Evolutionary conservation across 2,888 invertebrate species (phyloP).

Genomic region (Auanema sp.): DNA sequence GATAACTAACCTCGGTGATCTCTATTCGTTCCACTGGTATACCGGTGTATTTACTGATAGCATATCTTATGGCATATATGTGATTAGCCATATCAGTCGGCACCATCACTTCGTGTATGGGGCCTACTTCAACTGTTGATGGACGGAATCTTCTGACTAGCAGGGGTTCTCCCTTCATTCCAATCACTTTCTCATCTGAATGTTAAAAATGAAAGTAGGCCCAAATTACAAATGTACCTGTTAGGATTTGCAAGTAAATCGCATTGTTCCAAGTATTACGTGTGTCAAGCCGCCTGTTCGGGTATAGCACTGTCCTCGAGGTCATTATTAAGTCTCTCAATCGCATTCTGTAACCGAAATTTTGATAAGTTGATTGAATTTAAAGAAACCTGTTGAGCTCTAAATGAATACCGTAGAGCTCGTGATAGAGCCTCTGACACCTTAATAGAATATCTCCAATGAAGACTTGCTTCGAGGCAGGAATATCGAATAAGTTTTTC

Average conservation of each 20-base stretch:
- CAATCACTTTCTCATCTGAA: conserved; percentile 24
- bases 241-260: conserved; percentile 41
- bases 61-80: conserved; percentile 20
- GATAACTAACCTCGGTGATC: conserved; percentile 29
- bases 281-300: background rate
- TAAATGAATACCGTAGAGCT: conserved; percentile 38
- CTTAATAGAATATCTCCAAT: conserved; percentile 42
- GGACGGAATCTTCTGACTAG: conserved; percentile 39
- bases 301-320: no score
- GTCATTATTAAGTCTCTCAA: background rate
- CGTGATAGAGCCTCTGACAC: conserved; percentile 40
- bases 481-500: conserved; percentile 44
- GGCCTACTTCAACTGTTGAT: conserved; percentile 28
- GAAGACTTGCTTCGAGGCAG: conserved; percentile 26
- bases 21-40: conserved; percentile 37
- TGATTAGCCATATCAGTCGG: conserved; percentile 22
- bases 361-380: background rate
- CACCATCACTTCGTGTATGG: conserved; percentile 27
- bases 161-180: conserved; percentile 33
- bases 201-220: background rate
- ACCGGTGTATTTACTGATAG: conserved; percentile 21
- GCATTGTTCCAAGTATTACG: conserved; percentile 19
- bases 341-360: background rate
- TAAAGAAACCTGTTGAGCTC: conserved; percentile 30
- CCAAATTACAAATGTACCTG: conserved; percentile 22